Base-by-base conservation (phyloP, 2,888 invertebrate species). In the Coelinius sp. region DNA sequence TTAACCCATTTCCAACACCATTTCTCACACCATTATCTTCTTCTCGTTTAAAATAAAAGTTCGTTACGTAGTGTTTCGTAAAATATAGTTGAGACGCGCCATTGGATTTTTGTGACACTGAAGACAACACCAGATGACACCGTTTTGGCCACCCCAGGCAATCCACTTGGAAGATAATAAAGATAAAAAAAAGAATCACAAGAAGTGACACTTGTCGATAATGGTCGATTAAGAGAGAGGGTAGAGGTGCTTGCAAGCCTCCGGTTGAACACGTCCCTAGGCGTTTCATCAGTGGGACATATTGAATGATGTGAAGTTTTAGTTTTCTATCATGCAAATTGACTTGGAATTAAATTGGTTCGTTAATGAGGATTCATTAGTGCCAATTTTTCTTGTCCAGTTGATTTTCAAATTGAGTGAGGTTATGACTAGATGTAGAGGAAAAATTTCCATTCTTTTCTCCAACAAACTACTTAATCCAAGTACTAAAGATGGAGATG, bases 121-220 rank as follows among this genome's bases (percentile, higher is more conserved):
- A 20, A 6, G 46, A 17, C 2, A 3, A 49, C 46, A 49, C 20
- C 20, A 14, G 46, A 49, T 49, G 46, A 49, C 46, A 49, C 20
- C 20, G 46, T 20, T 49, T 49, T 41, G n/a, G 41, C 20, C 17
- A 17, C 2, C 20, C 46, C 14, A 49, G 46, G 7, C 20, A 3
- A 17, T 49, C 46, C 41, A 41, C 41, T 41, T 20, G 46, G 46
- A 20, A 14, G 46, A 49, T 49, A 49, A 49, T 49, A 20, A 49
- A 49, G 27, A 56, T 24, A 56, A 22, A 8, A 22, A 10, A 12
- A 24, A 22, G 25, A 56, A 2, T 56, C 17, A 27, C 27, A 27
- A 17, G n/a, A 59, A 68, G 62, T 46, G 59, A 62, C 59, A 44
- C 59, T 59, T 68, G 69, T 64, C 69, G 69, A 70, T 70, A 70